Percentiles rank a stretch among this genome's conserved stretches.
These are phyloP conservation scores for Syngnathoides biaculeatus DNA, from an alignment of 2,113 vertebrate species.

Conservation along the genomic window DNA sequence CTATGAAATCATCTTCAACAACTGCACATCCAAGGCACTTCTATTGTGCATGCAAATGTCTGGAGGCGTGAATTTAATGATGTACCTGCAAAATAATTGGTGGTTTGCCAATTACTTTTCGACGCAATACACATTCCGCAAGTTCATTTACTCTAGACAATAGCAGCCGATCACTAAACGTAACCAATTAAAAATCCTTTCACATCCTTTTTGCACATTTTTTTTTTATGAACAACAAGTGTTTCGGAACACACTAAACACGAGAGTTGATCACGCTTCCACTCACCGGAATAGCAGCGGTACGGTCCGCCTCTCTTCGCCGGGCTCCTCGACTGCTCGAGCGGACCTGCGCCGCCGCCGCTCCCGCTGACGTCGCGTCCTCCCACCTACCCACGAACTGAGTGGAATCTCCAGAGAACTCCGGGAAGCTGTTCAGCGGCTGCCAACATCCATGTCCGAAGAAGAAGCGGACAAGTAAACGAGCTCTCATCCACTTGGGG, in stretches of 20 bases:
- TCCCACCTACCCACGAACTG: not conserved
- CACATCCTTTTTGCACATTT: not conserved
- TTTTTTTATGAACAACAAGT: too few relatives aligned
- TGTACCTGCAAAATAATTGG: not conserved
- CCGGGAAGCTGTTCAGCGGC: not conserved
- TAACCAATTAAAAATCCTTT: not conserved
- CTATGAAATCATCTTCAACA: not conserved
- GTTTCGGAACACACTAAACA: not conserved
- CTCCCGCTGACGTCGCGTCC: not conserved
- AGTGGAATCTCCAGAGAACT: not conserved
- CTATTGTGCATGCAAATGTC: not conserved
- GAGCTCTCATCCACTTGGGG: not conserved
- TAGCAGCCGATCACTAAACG: not conserved
- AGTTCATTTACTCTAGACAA: not conserved
- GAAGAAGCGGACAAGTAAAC: not conserved
- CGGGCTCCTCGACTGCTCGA: not conserved
- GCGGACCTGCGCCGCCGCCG: not conserved
- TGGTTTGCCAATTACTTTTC: not conserved
- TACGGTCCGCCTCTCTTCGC: not conserved
- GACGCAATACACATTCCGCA: not conserved
- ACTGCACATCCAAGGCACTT: not conserved
- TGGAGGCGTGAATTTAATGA: not conserved
- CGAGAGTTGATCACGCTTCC: not conserved
- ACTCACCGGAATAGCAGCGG: slow-evolving; percentile 3
- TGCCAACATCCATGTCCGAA: not conserved